Conservation (phyloP, 1,140 invertebrate species). For the Drosophila ananassae region DNA sequence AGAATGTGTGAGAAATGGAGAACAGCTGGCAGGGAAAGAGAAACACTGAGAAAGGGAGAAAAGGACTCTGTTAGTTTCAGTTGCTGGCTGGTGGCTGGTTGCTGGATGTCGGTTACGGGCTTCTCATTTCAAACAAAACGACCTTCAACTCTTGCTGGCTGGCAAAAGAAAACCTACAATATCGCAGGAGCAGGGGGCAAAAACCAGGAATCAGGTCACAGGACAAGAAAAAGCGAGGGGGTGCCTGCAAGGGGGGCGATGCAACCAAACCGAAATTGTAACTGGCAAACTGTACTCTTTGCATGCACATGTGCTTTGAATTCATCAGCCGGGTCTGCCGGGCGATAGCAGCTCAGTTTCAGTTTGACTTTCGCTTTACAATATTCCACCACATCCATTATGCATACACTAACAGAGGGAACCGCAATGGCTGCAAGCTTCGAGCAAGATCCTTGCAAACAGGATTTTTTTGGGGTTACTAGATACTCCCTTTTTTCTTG, state of each 20-base stretch:
- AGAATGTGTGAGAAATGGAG: constrained; percentile 54
- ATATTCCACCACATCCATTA: constrained; percentile 27
- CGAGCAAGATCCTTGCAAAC: constrained; percentile 21
- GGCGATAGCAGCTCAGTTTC: constrained; percentile 22
- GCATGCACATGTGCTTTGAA: constrained; percentile 14
- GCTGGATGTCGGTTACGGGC: constrained; percentile 42
- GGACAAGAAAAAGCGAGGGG: neutral
- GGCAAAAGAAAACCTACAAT: constrained; percentile 42
- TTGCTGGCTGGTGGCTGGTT: constrained; percentile 49
- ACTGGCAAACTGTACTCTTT: constrained; percentile 58
- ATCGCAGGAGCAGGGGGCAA: constrained; percentile 24
- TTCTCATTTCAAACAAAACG: constrained; percentile 62
- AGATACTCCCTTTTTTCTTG: no score
- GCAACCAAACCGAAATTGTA: constrained; percentile 53
- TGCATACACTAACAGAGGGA: constrained; percentile 35
- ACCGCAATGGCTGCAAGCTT: constrained; percentile 14
- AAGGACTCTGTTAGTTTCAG: constrained; percentile 59
- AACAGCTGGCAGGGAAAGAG: neutral
- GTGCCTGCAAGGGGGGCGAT: constrained; percentile 7
- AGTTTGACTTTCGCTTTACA: constrained; percentile 44
- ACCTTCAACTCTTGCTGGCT: constrained; percentile 56
- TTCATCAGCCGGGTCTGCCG: constrained; percentile 21
- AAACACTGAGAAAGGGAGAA: constrained; percentile 8
- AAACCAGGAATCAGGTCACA: constrained; percentile 58
- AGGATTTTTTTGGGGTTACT: constrained; percentile 5